Percentiles rank a stretch among this genome's conserved stretches.
Conservation (phyloP, 2,888 invertebrate genomes). For the Diarsia rubi region DNA sequence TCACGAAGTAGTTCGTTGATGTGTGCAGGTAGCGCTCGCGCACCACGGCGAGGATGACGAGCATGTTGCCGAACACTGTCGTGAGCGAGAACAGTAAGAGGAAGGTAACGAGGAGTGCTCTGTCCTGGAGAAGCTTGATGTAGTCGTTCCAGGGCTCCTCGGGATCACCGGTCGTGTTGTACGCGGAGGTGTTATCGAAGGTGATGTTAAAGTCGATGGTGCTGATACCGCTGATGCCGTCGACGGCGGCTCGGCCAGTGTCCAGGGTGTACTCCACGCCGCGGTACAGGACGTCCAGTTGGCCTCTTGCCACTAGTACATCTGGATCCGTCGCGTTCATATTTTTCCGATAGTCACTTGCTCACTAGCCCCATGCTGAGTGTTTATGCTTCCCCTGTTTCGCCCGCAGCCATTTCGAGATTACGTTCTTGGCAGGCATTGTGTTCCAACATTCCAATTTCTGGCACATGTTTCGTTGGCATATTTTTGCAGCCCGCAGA, state of each 20-base stretch:
- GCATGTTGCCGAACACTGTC: constrained; percentile 98
- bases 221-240: constrained; percentile 79
- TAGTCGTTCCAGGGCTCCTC: constrained; percentile 87
- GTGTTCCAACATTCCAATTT: constrained; percentile 83
- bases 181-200: constrained; percentile 78
- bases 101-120: constrained; percentile 94
- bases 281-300: constrained; percentile 80
- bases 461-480: constrained; percentile 84
- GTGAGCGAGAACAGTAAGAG: constrained; percentile 96
- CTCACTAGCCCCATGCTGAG: constrained; percentile 86
- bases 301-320: constrained; percentile 86
- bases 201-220: constrained; percentile 81
- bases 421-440: constrained; percentile 89
- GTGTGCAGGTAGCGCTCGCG: constrained; percentile 98
- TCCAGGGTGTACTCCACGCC: constrained; percentile 82
- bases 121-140: constrained; percentile 91
- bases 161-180: constrained; percentile 77
- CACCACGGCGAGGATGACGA: constrained; percentile 98
- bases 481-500: constrained; percentile 77
- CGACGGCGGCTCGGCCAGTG: constrained; percentile 74
- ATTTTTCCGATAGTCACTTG: constrained; percentile 85
- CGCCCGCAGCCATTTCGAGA: constrained; percentile 88
- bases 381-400: constrained; percentile 89
- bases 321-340: constrained; percentile 86
- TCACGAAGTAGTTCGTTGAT: constrained; percentile 99